Base-by-base conservation (phyloP, 2,113 vertebrate genomes). In the Raja brachyura region DNA sequence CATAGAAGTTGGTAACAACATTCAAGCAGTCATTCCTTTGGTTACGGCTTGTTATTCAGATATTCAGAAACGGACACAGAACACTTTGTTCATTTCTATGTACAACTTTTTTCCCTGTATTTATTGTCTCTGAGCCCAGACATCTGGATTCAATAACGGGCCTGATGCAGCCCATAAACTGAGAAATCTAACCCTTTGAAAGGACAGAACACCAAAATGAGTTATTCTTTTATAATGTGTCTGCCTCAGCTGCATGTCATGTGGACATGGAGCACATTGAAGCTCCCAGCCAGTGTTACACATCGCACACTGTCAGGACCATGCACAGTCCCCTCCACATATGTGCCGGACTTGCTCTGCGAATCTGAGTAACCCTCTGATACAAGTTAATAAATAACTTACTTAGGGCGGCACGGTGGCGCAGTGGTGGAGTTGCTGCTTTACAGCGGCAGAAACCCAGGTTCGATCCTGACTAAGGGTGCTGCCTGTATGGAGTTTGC, bases 101-200 rank as follows among this genome's bases (percentile, higher is more conserved):
- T 94, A 93, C 94, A 54, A 93, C 0, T 94, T 95, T 66, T 96
- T 93, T 93, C 77, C 93, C 93, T 28, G 93, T 94, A 28, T 94
- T 94, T 94, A 95, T 94, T 93, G 95, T 93, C 93, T 93, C 94
- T 74, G 95, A 94, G 94, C 79, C 94, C 93, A 94, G 94, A 95
- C 96, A 96, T 96, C 96, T 96, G 96, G 95, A 95, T 95, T 94
- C 94, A 96, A 96, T 96, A 96, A 95, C 93, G 0, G 88, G 0
- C 68, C 93, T 95, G 95, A 95, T 95, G 94, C 94, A 96, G 95
- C 94, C 94, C 94, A 95, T 96, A 95, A 96, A 96, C 95, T 95
- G 93, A 95, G 95, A 95, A 96, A 95, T 94, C 5, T 90, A 96
- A 93, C 94, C 92, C 95, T 94, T 93, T 18, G 94, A 93, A 95